Percentiles rank a stretch among this genome's conserved stretches.
Conservation (phyloP, 2,888 invertebrate species). For the Drosophila histrio region DNA sequence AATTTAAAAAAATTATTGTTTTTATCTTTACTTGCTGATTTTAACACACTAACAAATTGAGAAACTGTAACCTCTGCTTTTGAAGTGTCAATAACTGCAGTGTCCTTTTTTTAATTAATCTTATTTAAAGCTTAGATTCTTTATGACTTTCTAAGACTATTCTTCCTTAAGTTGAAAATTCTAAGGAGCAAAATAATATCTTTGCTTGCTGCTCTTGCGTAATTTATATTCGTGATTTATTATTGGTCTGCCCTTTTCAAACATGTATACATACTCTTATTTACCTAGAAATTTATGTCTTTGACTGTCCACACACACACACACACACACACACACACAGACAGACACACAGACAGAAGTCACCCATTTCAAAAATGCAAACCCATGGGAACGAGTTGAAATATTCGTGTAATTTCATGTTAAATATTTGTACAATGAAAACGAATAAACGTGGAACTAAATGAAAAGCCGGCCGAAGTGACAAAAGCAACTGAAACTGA, state of each 20-base stretch:
- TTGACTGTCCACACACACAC: neutral
- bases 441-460: slow-evolving; percentile 30
- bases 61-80: neutral
- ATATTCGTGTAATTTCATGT: slow-evolving; percentile 68
- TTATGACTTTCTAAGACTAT: neutral
- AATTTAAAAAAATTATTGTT: no score
- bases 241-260: slow-evolving; percentile 9
- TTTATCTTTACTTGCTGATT: no score
- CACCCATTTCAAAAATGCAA: slow-evolving; percentile 29
- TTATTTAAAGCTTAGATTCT: neutral
- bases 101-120: neutral
- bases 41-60: no score
- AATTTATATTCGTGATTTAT: slow-evolving; percentile 39
- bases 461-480: slow-evolving; percentile 34
- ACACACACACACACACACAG: neutral
- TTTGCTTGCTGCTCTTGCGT: slow-evolving; percentile 4
- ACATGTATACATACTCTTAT: slow-evolving; percentile 13
- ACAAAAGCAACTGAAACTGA: slow-evolving; percentile 14
- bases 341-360: neutral
- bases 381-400: slow-evolving; percentile 50
- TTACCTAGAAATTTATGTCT: slow-evolving; percentile 42
- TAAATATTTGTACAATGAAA: slow-evolving; percentile 61
- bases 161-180: neutral
- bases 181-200: neutral
- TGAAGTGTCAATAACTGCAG: neutral